These are phyloP conservation scores for Acanthosoma haemorrhoidale DNA, from an alignment of 2,888 invertebrate genomes.

Conservation along the genomic window DNA sequence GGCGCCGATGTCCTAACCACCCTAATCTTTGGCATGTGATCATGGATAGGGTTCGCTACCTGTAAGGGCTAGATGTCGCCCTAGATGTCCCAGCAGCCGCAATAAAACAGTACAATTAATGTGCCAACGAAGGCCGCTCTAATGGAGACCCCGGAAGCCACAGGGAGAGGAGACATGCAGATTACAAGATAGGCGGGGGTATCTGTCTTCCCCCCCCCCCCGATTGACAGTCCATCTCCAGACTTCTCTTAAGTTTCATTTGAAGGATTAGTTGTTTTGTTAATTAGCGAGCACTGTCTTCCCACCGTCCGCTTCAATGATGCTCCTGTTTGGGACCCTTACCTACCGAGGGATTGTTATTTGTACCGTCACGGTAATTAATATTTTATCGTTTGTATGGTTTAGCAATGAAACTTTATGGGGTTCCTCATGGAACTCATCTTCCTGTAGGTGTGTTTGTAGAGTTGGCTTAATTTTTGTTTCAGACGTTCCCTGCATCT, in stretches of 20 bases:
- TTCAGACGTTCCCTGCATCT: too few relatives aligned
- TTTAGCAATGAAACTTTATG: too few relatives aligned
- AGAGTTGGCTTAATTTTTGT: too few relatives aligned
- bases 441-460: too few relatives aligned
- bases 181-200: conserved; percentile 20
- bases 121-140: background rate
- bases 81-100: conserved; percentile 2
- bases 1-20: conserved; percentile 3
- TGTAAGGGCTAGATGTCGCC: conserved; percentile 1
- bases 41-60: background rate
- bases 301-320: too few relatives aligned
- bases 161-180: background rate
- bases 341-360: too few relatives aligned
- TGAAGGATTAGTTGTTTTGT: conserved; percentile 12
- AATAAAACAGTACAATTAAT: conserved; percentile 8
- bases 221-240: background rate
- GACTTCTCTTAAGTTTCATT: too few relatives aligned
- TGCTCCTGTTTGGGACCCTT: too few relatives aligned
- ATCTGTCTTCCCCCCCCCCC: background rate
- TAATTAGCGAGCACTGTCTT: background rate
- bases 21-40: background rate
- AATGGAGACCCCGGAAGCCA: conserved; percentile 15
- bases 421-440: too few relatives aligned
- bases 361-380: too few relatives aligned
- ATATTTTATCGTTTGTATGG: too few relatives aligned